Percentiles rank a stretch among this genome's conserved stretches.
Evolutionary conservation across 2,888 invertebrate genomes (phyloP).

Genomic region (Andrena trimmerana): DNA sequence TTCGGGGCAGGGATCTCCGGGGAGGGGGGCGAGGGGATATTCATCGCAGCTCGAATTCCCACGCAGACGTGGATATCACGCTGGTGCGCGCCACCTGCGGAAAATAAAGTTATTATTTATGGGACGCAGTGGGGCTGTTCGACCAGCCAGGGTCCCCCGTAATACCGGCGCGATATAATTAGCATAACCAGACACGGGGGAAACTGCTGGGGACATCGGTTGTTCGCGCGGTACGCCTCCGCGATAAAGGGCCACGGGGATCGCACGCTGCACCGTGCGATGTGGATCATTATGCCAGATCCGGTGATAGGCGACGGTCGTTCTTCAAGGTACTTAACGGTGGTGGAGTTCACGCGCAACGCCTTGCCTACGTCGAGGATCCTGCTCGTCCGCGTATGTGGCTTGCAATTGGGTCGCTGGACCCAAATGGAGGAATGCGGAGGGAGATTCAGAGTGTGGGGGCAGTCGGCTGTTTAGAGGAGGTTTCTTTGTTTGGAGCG

Average conservation of each 20-base stretch:
- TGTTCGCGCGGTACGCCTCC: conserved; percentile 42
- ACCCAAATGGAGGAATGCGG: too few species aligned
- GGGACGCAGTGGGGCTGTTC: conserved; percentile 68
- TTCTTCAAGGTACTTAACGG: conserved; percentile 33
- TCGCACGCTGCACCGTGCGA: conserved; percentile 42
- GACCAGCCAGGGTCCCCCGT: conserved; percentile 69
- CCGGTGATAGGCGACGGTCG: conserved; percentile 30
- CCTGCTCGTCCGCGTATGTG: too few species aligned
- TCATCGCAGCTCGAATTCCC: conserved; percentile 42
- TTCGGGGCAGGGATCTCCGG: too few species aligned
- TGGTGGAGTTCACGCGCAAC: conserved; percentile 6
- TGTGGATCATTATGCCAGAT: conserved; percentile 59
- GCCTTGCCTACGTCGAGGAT: not conserved
- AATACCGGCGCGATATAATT: conserved; percentile 75
- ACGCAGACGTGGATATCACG: conserved; percentile 37
- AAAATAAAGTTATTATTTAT: conserved; percentile 80
- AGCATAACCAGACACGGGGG: conserved; percentile 76
- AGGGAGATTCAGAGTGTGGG: too few species aligned
- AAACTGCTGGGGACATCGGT: not conserved
- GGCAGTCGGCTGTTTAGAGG: too few species aligned
- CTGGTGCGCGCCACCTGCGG: conserved; percentile 35
- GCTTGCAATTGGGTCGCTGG: too few species aligned
- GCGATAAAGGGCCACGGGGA: conserved; percentile 23
- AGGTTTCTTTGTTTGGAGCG: too few species aligned
- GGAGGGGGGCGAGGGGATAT: not conserved